Percentiles rank a stretch among this genome's conserved stretches.
phyloP scores from a whole-genome alignment of 2,797 vertebrate species.

The Capromys pilorides region DNA sequence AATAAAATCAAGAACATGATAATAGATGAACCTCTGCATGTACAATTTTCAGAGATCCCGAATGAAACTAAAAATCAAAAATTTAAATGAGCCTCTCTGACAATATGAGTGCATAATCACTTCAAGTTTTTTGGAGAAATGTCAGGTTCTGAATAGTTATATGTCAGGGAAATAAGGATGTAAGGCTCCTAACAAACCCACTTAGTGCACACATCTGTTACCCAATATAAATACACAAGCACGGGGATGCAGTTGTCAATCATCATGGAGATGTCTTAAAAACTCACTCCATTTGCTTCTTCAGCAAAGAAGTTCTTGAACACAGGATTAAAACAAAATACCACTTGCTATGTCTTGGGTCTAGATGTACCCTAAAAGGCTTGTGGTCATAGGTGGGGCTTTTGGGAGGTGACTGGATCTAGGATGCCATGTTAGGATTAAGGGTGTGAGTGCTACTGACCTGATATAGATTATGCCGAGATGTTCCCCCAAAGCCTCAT shows the following conservation, averaged over 20 bases:
- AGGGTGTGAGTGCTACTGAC: neutral
- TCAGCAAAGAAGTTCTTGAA: neutral
- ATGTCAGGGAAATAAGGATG: neutral
- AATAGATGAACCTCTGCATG: neutral
- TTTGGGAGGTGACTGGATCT: neutral
- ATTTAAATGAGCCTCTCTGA: neutral
- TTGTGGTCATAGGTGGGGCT: neutral
- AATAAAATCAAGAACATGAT: neutral
- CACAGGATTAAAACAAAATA: conserved; percentile 7
- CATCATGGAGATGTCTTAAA: neutral
- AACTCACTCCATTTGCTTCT: neutral
- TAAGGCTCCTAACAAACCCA: conserved; percentile 19
- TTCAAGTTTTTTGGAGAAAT: neutral
- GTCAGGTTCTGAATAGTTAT: neutral
- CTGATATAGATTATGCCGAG: no score
- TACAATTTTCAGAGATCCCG: neutral
- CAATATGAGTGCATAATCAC: neutral
- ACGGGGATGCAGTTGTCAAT: neutral
- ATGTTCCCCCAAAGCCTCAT: no score
- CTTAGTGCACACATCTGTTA: neutral
- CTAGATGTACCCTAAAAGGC: neutral
- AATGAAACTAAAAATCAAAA: conserved; percentile 11
- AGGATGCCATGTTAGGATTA: neutral
- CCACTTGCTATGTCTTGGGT: neutral
- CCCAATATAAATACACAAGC: conserved; percentile 13